Percentiles rank a stretch among this genome's conserved stretches.
These are phyloP conservation scores for Cataglyphis cursor DNA, from an alignment of 2,888 invertebrate genomes.

Conservation along the genomic window DNA sequence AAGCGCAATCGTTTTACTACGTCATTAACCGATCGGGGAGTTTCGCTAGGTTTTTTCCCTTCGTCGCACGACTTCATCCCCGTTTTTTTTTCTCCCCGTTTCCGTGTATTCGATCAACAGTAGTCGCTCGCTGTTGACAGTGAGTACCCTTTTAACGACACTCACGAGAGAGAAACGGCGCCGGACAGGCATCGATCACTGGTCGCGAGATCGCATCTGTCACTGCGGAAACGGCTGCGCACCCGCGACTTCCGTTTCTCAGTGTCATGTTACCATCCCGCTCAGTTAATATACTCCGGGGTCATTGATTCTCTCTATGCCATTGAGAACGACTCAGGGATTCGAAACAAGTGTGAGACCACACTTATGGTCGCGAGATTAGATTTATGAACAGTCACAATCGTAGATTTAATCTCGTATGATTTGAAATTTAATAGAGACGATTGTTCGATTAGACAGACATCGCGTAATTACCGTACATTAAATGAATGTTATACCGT, in stretches of 20 bases:
- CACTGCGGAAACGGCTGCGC: slow-evolving; percentile 83
- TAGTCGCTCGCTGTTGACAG: slow-evolving; percentile 77
- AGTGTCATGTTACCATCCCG: slow-evolving; percentile 77
- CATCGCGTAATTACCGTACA: slow-evolving; percentile 7
- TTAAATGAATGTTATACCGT: neutral
- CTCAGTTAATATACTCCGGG: slow-evolving; percentile 74
- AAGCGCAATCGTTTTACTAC: slow-evolving; percentile 78
- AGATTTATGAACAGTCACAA: slow-evolving; percentile 29
- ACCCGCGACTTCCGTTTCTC: slow-evolving; percentile 79
- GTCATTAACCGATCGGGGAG: slow-evolving; percentile 61
- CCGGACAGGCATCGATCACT: slow-evolving; percentile 69
- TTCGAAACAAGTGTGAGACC: slow-evolving; percentile 36
- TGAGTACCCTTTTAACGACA: slow-evolving; percentile 73
- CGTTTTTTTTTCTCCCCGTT: slow-evolving; percentile 66
- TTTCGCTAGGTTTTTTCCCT: slow-evolving; percentile 36
- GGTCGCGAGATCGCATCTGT: slow-evolving; percentile 84
- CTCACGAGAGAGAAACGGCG: slow-evolving; percentile 26
- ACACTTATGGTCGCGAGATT: slow-evolving; percentile 16
- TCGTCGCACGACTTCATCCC: slow-evolving; percentile 64
- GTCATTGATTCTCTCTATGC: slow-evolving; percentile 41
- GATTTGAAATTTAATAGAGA: slow-evolving; percentile 9
- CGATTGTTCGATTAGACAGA: slow-evolving; percentile 1
- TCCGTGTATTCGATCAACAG: slow-evolving; percentile 77
- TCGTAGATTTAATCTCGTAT: neutral
- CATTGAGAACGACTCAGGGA: neutral